Base-by-base conservation (phyloP, 2,888 invertebrate genomes). In the Caprella mutica region DNA sequence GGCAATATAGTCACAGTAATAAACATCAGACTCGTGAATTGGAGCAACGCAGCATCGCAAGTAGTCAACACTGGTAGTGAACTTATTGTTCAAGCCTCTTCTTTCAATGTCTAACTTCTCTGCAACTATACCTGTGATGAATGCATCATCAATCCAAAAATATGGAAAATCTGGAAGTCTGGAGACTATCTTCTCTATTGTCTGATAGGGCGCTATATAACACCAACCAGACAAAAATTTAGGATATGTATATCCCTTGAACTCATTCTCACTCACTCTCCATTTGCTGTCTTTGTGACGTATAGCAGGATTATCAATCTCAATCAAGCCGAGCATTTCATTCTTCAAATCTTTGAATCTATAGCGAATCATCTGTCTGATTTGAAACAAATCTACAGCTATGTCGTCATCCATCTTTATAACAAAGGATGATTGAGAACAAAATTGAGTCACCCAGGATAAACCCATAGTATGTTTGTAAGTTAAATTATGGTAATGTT, bases 131-230 rank as follows among this genome's bases (percentile, higher is more conserved):
- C 92, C 92, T 0, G 91, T 92, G 0, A 92, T 74, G 70, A 83
- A 85, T 43, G 86, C 83, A 70, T 93, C 92, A 69, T 93, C 92
- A 59, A 93, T 89, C 91, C 92, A 93, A 73, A 93, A 91, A 68
- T 83, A 85, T 19, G 78, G 75, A n/a, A 79, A 68, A 21, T 66
- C 66, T 24, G 67, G 59, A 4, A 72, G 71, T 2, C 68, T 69
- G 3, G 75, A 69, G 23, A 80, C 75, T 51, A 92, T 69, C 21
- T 74, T 74, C 19, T 70, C 69, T 0, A 82, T 83, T 2, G 81
- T 78, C 63, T 77, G 73, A 0, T 81, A 78, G 56, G 82, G 85
- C 2, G 85, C 84, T 1, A 86, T 75, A 67, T 90, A 90, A 67
- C 86, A 78, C 88, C 88, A 89, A 1, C 89, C 89, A 5, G 87